Base-by-base conservation (phyloP, 1,140 invertebrate species). In the Drosophila murphyi region DNA sequence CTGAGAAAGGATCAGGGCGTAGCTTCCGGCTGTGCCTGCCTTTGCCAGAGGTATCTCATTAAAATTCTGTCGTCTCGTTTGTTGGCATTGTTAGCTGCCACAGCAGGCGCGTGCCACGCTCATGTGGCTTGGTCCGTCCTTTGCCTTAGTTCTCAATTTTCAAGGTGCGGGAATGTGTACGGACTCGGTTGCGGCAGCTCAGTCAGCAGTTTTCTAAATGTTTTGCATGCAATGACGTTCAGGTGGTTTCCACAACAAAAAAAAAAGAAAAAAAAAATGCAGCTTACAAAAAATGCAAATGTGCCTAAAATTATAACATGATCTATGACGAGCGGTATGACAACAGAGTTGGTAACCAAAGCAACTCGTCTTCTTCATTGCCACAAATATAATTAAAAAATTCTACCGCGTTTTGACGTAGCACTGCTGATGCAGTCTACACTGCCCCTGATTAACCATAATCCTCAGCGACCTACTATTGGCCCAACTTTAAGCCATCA, bases 381-480 rank as follows among this genome's bases (percentile, higher is more conserved):
- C 76, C 48, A 51, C 50, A 82, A 72, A 78, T 80, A 89, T 88
- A 88, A 89, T 89, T 89, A 83, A 41, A 35, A 41, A 67, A 77
- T 88, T 70, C 63, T 74, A 32, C 10, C 37, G 35, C 43, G 35
- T 68, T 61, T 69, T 69, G 48, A 69, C 41, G 54, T 69, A 67
- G 59, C 28, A 20, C 35, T 31, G 34, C 10, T 47, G 39, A 20
- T 0, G 12, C 12, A 4, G n/a, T 4, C 29, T 6, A 20, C 20
- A 20, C 64, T 51, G 55, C 65, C 45, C 51, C 80, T 75, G 80
- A 87, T 80, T 83, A 69, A 83, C 69, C 85, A 82, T 52, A 80
- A 80, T 68, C 69, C 69, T 4, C 48, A 52, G 56, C 35, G 60
- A 64, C 57, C 52, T 59, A 29, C 51, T 39, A 32, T 20, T 20